Base-by-base conservation (phyloP, 2,797 vertebrate species). In the Miichthys miiuy region DNA sequence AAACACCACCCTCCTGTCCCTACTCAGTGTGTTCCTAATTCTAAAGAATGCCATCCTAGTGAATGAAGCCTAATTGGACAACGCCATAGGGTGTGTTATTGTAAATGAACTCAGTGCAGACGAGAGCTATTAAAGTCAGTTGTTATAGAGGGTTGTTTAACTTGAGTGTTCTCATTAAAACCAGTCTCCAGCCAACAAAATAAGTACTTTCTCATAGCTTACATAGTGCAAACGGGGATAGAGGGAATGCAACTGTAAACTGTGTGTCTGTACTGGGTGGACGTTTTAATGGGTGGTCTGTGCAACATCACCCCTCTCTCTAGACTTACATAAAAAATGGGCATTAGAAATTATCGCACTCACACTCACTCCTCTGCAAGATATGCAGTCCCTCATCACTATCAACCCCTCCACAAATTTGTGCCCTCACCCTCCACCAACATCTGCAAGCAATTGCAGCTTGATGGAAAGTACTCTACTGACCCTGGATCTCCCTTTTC, bases 361-460 rank as follows among this genome's bases (percentile, higher is more conserved):
- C n/a, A 52, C 58, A 63, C 68, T 67, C 47, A 60, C 72, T 62
- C 21, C 74, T 74, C 65, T 72, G 65, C 55, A 65, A 52, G 58
- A 74, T 87, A 69, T 69, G 60, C 70, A 80, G 66, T 68, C 77
- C 85, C 62, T 60, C 75, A 66, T 81, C 75, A 44, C 79, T 72
- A 86, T 90, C 73, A 73, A 75, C 61, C 83, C 78, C 58, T 44
- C 72, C 75, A 63, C 70, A 72, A 69, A 65, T 84, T 42, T 12
- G 62, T 84, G 68, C 70, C 64, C 71, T 81, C 80, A 66, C 54
- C 83, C 67, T 74, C 66, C 74, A 72, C 63, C 81, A 82, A 90
- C 94, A 95, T 94, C 92, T 95, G 94, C 87, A 89, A 93, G 88
- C 90, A 91, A 93, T 95, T 86, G 51, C 82, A 71, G 62, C 80